Evolutionary conservation across 2,797 vertebrate species (phyloP), one percentile per base, ranked within the genome.

Genomic region (Rhinatrema bivittatum): DNA sequence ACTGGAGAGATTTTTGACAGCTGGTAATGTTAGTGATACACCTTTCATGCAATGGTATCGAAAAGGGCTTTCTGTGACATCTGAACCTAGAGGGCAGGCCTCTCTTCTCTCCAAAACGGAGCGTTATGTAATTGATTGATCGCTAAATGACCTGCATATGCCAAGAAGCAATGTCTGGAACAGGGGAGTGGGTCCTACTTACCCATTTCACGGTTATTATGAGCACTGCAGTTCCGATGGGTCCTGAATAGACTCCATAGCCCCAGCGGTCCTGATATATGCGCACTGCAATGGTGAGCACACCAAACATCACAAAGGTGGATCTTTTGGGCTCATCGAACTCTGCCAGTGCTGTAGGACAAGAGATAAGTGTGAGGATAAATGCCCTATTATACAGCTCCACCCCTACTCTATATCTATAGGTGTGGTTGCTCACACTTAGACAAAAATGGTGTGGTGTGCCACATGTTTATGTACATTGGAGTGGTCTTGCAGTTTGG

Each of bases 321-420:
- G 94, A 97, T 19, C 93, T 79, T 66, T 89, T 90, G 0, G 96
- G 95, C 15, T 99, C 96, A 0, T 97, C 95, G 3, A 98, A 97
- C 70, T 98, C 94, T 0, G 90, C 95, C 53, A 99, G 77, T 7
- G 94, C 96, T 99, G 65, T 0, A 2, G 1, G 23, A 25, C 23
- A 54, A 2, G 16, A 0, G 25, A 4, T 2, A 24, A 3, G 44
- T 19, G n/a, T 26, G 9, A 40, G 2, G 1, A 1, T 39, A 32
- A 45, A 47, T 3, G 42, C 17, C 18, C 14, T 15, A 17, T 2
- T 4, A 27, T 6, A 8, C 6, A 8, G 28, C 14, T 14, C 1
- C 7, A 5, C 1, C 2, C 8, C 31, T 19, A 17, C 11, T 31
- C 31, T 31, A 5, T 31, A 20, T 20, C 16, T 5, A 7, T 29